These are phyloP conservation scores for Branchellion lobata DNA, from an alignment of 2,888 invertebrate species.

Conservation along the genomic window DNA sequence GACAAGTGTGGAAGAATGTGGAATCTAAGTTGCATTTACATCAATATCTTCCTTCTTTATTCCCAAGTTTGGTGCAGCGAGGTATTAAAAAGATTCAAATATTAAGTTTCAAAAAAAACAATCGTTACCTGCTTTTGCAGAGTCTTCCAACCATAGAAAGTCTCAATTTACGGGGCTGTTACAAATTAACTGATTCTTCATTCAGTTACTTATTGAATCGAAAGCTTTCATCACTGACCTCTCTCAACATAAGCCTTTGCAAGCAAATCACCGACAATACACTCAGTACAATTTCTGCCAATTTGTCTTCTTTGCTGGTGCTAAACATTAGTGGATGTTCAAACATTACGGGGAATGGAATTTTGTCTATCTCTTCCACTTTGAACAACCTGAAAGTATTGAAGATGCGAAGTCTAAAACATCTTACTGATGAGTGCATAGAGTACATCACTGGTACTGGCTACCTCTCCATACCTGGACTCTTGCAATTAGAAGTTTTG, in stretches of 20 bases:
- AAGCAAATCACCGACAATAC: constrained; percentile 92
- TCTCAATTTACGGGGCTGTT: constrained; percentile 86
- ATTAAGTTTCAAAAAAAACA: constrained; percentile 76
- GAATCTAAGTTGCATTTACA: constrained; percentile 86
- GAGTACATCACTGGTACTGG: constrained; percentile 74
- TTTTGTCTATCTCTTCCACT: constrained; percentile 83
- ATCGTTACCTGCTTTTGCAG: constrained; percentile 77
- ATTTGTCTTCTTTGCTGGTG: constrained; percentile 78
- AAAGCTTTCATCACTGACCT: constrained; percentile 75
- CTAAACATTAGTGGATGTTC: constrained; percentile 88
- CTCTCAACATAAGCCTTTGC: constrained; percentile 84
- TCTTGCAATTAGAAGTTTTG: constrained; percentile 77
- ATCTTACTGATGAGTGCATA: constrained; percentile 85
- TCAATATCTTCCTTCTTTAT: constrained; percentile 76
- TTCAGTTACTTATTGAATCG: constrained; percentile 77
- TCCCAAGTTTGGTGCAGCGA: constrained; percentile 79
- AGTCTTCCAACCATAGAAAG: constrained; percentile 83
- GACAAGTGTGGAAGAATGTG: constrained; percentile 89
- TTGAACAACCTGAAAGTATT: constrained; percentile 78
- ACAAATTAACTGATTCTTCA: constrained; percentile 83
- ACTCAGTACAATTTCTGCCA: constrained; percentile 79
- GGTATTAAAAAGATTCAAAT: constrained; percentile 87
- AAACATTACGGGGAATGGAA: constrained; percentile 83
- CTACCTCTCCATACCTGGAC: constrained; percentile 54
- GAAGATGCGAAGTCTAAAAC: constrained; percentile 88